Evolutionary conservation across 2,888 invertebrate species (phyloP).

Genomic region (Laothoe populi): DNA sequence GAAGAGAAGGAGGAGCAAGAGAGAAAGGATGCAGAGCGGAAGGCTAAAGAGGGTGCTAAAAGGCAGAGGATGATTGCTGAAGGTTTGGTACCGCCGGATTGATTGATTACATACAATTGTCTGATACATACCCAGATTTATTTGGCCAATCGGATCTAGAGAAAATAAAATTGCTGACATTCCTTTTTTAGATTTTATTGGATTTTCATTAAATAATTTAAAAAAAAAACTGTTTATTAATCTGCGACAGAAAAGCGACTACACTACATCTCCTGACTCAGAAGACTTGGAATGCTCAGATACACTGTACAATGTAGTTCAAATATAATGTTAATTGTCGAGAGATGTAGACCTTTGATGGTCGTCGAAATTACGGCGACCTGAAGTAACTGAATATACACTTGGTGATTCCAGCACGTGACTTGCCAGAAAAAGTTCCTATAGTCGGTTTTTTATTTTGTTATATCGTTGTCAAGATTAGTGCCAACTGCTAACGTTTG

Average conservation of each 20-base stretch:
- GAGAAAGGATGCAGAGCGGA: conserved; percentile 63
- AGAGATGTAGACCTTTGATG: too few relatives aligned
- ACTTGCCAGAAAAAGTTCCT: too few relatives aligned
- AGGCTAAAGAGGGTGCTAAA: conserved; percentile 66
- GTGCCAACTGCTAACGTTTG: neutral
- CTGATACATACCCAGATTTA: neutral
- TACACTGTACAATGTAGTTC: too few relatives aligned
- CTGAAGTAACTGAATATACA: too few relatives aligned
- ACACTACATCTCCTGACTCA: too few relatives aligned
- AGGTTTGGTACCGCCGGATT: conserved; percentile 53
- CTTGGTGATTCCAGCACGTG: too few relatives aligned
- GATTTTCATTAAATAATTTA: neutral
- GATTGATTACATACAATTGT: neutral
- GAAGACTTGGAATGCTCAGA: too few relatives aligned
- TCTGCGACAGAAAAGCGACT: too few relatives aligned
- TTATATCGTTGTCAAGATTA: neutral
- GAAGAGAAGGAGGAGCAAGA: conserved; percentile 67
- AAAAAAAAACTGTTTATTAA: too few relatives aligned
- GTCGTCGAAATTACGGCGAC: too few relatives aligned
- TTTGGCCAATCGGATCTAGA: neutral
- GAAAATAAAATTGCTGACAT: neutral
- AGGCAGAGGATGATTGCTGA: conserved; percentile 69
- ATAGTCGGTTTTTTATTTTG: too few relatives aligned
- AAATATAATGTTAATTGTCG: too few relatives aligned
- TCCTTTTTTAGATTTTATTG: neutral